Evolutionary conservation across 2,113 vertebrate species (phyloP), one percentile per base, ranked within the genome.

Genomic region (Penelope pileata): DNA sequence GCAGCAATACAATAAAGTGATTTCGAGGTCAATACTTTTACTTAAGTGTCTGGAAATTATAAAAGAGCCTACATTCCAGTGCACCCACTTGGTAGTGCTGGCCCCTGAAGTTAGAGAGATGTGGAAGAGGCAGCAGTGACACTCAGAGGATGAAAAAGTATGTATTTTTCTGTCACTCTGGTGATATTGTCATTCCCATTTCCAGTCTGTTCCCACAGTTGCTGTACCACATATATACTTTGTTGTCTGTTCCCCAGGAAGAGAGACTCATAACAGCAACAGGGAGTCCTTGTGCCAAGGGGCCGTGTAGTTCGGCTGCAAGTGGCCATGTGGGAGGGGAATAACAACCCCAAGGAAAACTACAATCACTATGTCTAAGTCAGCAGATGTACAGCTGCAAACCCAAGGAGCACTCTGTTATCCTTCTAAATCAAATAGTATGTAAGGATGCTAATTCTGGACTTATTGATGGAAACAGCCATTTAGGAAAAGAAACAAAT

Each of bases 251-350:
- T 83, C 12, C 26, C 8, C 27, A 22, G 42, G 12, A 68, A 82
- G 38, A 83, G 14, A n/a, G 40, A 10, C 10, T 27, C 8, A 16
- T 34, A 18, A 24, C 29, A 34, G 17, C 36, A 69, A 7, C 40
- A 83, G 50, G 12, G 43, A 42, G 2, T 9, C 9, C 50, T 53
- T 58, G 13, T 42, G n/a, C 7, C 34, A 59, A 0, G 0, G 45
- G 19, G 16, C 19, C 2, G 0, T 32, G 48, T 9, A 80, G 21
- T 10, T 86, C 59, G 34, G 27, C 38, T 77, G 32, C 26, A 48
- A 19, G 19, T 17, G 26, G 29, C 40, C 36, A 16, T 21, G 22
- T 12, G 18, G 19, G 34, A 80, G 21, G 2, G 3, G 15, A 74
- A 62, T 23, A 38, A 70, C 32, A 40, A 36, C 9, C 19, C 24